Base-by-base conservation (phyloP, 53 echinoderm and acorn worm genomes). In the Stichopus horrens region DNA sequence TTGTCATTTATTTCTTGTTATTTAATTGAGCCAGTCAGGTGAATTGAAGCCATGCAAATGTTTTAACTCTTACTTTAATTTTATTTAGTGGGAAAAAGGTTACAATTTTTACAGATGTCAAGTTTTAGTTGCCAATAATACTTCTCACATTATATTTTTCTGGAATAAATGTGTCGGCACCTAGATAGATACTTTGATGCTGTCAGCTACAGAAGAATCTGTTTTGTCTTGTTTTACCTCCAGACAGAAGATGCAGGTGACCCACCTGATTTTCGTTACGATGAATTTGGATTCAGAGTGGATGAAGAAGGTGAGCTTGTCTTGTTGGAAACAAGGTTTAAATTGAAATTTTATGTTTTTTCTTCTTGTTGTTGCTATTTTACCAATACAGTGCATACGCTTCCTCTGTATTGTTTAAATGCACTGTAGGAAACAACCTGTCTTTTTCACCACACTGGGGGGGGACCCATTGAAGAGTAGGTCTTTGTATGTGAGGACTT, bases 271-370 rank as follows among this genome's bases (percentile, higher is more conserved):
- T 98, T 93, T 65, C 76, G 95, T 88, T 98, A 98, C 86, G 95
- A 98, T 80, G 98, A 98, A 87, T 98, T 98, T 93, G 98, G 98
- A 51, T 98, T 94, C 90, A 86, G 98, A 75, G 95, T 98, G 4
- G 98, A 98, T 54, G 98, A 96, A 89, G 98, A 98, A 96, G 96
- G 96, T 96, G 77, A 71, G 74, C 7, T 5, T 63, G 37, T 37
- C 37, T 37, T 37, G 37, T 37, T 37, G 37, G 37, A 37, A 16
- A 16, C 13, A 68, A 68, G 14, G 13, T 68, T 3, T 68, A 37
- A 37, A 37, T 37, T 37, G 37, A 37, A 37, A 37, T 37, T 37
- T 37, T 2, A 37, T 37, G 37, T 37, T 37, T 37, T 37, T 37
- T 2, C 37, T 37, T 37, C 37, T 37, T 37, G 37, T 37, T 37